Conservation (phyloP, 2,888 invertebrate species). For the Epistrophella euchroma region DNA sequence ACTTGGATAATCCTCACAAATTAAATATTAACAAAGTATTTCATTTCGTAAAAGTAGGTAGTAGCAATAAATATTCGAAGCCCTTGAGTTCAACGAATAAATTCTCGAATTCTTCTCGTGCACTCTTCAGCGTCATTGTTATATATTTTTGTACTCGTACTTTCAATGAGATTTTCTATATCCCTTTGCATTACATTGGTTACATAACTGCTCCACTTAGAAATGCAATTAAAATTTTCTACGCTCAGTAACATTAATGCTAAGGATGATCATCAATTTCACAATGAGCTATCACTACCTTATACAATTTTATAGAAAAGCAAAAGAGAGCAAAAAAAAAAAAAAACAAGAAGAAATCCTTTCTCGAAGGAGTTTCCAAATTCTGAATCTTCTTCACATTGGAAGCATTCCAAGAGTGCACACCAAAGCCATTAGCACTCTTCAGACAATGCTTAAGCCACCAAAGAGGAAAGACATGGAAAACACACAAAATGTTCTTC, state of each 20-base stretch:
- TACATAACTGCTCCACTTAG: slow-evolving; percentile 66
- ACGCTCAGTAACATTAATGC: slow-evolving; percentile 60
- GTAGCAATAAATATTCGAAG: slow-evolving; percentile 16
- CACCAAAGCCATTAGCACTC: slow-evolving; percentile 70
- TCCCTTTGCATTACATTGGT: slow-evolving; percentile 38
- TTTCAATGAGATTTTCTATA: slow-evolving; percentile 7
- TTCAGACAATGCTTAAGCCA: slow-evolving; percentile 64
- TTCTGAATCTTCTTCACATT: slow-evolving; percentile 51
- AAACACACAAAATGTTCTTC: slow-evolving; percentile 50
- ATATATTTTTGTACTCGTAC: slow-evolving; percentile 32
- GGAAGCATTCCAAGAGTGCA: slow-evolving; percentile 67
- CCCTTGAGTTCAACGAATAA: slow-evolving; percentile 33
- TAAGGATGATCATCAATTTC: slow-evolving; percentile 70
- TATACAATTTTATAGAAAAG: slow-evolving; percentile 14
- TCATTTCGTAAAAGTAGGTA: not conserved
- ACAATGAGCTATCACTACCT: slow-evolving; percentile 62
- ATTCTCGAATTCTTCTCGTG: slow-evolving; percentile 30
- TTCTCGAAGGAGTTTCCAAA: slow-evolving; percentile 32
- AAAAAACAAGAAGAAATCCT: slow-evolving; percentile 7
- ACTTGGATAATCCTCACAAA: slow-evolving; percentile 24
- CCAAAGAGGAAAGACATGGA: slow-evolving; percentile 43
- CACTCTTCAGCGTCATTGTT: slow-evolving; percentile 52
- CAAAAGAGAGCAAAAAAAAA: not conserved
- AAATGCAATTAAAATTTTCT: slow-evolving; percentile 72
- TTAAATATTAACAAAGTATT: slow-evolving; percentile 32